Conservation (phyloP, 2,797 vertebrate genomes). For the Ptychobarbus kaznakovi region DNA sequence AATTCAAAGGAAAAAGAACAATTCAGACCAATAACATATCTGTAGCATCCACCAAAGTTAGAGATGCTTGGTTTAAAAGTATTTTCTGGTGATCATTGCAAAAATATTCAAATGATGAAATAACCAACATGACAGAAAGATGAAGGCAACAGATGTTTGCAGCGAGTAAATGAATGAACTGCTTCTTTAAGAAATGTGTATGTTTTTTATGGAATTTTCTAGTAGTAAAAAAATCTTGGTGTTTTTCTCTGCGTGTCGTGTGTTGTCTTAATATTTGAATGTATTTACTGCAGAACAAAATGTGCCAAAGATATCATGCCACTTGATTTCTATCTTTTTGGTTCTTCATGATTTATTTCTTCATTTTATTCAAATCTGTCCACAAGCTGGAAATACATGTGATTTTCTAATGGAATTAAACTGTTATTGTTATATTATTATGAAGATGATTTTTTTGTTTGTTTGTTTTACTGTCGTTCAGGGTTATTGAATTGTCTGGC, state of each 20-base stretch:
- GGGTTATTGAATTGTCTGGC: conserved; percentile 87
- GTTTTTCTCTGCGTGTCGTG: conserved; percentile 94
- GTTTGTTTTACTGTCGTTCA: conserved; percentile 60
- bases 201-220: conserved; percentile 99
- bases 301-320: conserved; percentile 99
- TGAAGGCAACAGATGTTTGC: conserved; percentile 80
- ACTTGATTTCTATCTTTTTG: conserved; percentile 72
- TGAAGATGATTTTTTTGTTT: conserved; percentile 60
- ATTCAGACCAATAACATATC: conserved; percentile 67
- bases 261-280: conserved; percentile 99
- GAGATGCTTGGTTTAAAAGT: conserved; percentile 87
- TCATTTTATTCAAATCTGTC: conserved; percentile 77
- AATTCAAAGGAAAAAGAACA: conserved; percentile 40
- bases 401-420: conserved; percentile 75
- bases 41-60: conserved; percentile 90
- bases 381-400: conserved; percentile 87
- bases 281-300: conserved; percentile 99
- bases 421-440: conserved; percentile 60
- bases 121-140: conserved; percentile 76
- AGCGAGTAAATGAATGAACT: conserved; percentile 79
- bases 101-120: conserved; percentile 71
- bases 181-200: conserved; percentile 96
- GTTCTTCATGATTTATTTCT: conserved; percentile 70
- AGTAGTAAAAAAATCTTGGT: conserved; percentile 94
- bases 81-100: conserved; percentile 81